These are phyloP conservation scores for Adelphocoris suturalis DNA, from an alignment of 2,888 invertebrate genomes.

Conservation along the genomic window DNA sequence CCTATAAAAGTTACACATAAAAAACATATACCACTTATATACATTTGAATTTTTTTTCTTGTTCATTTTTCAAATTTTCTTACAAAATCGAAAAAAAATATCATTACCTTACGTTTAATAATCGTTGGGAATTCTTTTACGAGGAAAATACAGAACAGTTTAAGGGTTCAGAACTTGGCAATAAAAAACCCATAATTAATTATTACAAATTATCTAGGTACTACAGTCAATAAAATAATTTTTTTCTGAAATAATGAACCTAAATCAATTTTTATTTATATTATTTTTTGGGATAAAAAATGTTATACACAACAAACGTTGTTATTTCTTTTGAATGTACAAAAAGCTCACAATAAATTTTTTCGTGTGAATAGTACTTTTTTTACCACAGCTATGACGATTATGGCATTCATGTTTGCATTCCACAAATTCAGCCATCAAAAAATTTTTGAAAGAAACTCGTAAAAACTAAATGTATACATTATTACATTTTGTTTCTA, in stretches of 20 bases:
- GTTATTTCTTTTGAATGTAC: background rate
- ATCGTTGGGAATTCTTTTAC: background rate
- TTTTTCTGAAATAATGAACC: background rate
- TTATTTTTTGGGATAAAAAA: background rate
- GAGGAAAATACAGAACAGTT: background rate
- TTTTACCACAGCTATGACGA: slow-evolving; percentile 75
- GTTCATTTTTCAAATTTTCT: background rate
- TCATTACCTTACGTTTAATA: slow-evolving; percentile 21
- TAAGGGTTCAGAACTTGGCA: background rate
- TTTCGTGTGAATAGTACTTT: slow-evolving; percentile 54
- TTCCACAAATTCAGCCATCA: slow-evolving; percentile 50
- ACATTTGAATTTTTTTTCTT: slow-evolving; percentile 48
- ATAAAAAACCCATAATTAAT: background rate
- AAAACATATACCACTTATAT: slow-evolving; percentile 67
- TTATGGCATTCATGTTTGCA: slow-evolving; percentile 51
- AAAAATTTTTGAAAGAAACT: slow-evolving; percentile 50
- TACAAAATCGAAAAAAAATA: slow-evolving; percentile 41
- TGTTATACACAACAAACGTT: background rate
- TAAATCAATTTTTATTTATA: background rate
- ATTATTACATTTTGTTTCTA: no score
- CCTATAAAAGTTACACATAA: slow-evolving; percentile 62
- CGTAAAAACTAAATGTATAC: slow-evolving; percentile 37
- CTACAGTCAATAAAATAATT: background rate
- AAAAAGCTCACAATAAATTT: slow-evolving; percentile 49
- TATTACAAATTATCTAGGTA: background rate